Evolutionary conservation across 2,888 invertebrate species (phyloP).

Genomic region (Ferrisia virgata): DNA sequence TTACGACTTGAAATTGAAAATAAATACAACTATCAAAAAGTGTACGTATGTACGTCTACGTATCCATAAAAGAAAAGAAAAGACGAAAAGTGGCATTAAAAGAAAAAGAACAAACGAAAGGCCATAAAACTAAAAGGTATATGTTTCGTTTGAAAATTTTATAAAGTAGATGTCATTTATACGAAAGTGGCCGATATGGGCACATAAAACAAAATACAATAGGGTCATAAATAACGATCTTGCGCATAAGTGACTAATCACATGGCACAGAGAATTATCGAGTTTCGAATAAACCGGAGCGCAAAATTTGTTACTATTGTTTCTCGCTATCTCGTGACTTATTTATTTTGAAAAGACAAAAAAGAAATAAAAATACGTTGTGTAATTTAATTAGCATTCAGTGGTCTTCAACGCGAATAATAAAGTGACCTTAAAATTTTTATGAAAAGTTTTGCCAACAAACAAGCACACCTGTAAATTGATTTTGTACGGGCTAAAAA

Average conservation of each 20-base stretch:
- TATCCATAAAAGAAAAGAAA: background rate
- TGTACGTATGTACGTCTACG: background rate
- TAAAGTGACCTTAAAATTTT: no score
- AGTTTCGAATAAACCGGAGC: background rate
- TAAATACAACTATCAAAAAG: background rate
- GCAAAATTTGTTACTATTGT: background rate
- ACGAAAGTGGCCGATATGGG: background rate
- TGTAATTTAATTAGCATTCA: background rate
- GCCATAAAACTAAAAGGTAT: background rate
- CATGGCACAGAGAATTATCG: background rate
- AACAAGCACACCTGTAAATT: no score
- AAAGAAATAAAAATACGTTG: background rate
- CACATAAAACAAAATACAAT: background rate
- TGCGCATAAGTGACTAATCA: conserved; percentile 5
- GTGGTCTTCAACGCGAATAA: background rate
- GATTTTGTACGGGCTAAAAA: no score
- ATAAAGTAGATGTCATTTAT: background rate
- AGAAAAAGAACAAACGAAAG: background rate
- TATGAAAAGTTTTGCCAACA: no score
- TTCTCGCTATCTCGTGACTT: background rate
- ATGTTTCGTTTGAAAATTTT: background rate
- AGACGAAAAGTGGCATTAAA: background rate
- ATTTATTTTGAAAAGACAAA: background rate
- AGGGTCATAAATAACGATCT: background rate
- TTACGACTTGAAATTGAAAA: background rate